Percentiles rank a stretch among this genome's conserved stretches.
Conservation (phyloP, 2,797 vertebrate species). For the Lophius americanus region DNA sequence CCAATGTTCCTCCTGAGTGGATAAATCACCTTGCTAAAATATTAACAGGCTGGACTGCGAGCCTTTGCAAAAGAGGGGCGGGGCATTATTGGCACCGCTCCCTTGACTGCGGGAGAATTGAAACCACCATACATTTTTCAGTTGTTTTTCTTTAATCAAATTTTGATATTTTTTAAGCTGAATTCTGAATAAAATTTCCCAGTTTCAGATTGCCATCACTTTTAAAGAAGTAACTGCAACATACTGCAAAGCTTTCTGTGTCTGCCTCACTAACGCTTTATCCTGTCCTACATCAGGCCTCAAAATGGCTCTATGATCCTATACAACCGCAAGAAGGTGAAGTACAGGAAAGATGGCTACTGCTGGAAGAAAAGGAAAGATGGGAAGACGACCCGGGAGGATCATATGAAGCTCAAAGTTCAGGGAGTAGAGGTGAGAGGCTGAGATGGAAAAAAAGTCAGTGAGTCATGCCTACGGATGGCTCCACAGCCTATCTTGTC, state of each 20-base stretch:
- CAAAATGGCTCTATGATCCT: constrained; percentile 99
- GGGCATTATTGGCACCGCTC: constrained; percentile 23
- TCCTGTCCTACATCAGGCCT: constrained; percentile 78
- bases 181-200: constrained; percentile 7
- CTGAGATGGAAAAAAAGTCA: constrained; percentile 51
- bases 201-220: constrained; percentile 14
- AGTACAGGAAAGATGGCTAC: constrained; percentile 98
- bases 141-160: constrained; percentile 7
- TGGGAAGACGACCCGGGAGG: constrained; percentile 95
- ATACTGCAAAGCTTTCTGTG: background rate
- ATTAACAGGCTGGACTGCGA: constrained; percentile 70
- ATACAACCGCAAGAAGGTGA: constrained; percentile 99
- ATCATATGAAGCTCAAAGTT: constrained; percentile 98
- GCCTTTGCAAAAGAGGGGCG: constrained; percentile 42
- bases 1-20: constrained; percentile 66
- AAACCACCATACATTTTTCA: constrained; percentile 16
- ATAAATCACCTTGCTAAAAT: constrained; percentile 80
- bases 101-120: constrained; percentile 41
- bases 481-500: constrained; percentile 55
- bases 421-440: constrained; percentile 96
- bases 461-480: constrained; percentile 44
- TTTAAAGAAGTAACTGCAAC: constrained; percentile 4
- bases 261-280: constrained; percentile 14
- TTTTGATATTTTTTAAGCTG: constrained; percentile 15
- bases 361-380: constrained; percentile 99